Base-by-base conservation (phyloP, 2,888 invertebrate genomes). In the Agrochola lychnidis region DNA sequence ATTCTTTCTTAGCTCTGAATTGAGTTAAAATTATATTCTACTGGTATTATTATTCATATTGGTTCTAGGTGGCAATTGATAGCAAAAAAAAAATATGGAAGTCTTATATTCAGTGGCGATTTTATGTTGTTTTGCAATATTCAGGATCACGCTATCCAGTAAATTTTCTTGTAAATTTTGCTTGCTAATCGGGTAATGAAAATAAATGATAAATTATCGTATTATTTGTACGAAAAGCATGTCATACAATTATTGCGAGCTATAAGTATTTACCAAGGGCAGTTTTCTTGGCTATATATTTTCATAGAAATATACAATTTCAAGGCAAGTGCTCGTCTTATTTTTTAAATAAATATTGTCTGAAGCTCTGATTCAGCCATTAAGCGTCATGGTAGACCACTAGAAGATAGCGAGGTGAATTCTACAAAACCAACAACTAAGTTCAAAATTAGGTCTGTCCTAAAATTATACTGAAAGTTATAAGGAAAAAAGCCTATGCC, bases 271-370 rank as follows among this genome's bases (percentile, higher is more conserved):
- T n/a, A 30, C 22, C 62, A 70, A 73, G 66, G 70, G 22, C 66
- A 66, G 16, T 12, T 2, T 36, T 70, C 25, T 51, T 4, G 14
- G 30, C 5, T 9, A 62, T 30, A 30, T 51, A 62, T 73, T 82
- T 62, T 70, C n/a, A 62, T 40, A 40, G 45, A 73, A 51, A 45
- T 68, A 68, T 56, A 67, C 30, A 40, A 19, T 62, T 79, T 74
- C 62, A 68, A 80, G 25, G 56, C 16, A 53, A 51, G 7, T 61
- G 25, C 5, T 76, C 3, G 10, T 48, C 6, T 53, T 36, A 51
- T 78, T 63, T 72, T 48, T 25, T 19, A 73, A 69, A 51, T 25
- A 9, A 63, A 36, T 22, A 16, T 3, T 45, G 2, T 7, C 2
- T 36, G 1, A 2, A 30, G 3, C 22, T 7, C 22, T 73, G 42